These are phyloP conservation scores for Bombus cullumanus DNA, from an alignment of 1,140 invertebrate species.

Conservation along the genomic window DNA sequence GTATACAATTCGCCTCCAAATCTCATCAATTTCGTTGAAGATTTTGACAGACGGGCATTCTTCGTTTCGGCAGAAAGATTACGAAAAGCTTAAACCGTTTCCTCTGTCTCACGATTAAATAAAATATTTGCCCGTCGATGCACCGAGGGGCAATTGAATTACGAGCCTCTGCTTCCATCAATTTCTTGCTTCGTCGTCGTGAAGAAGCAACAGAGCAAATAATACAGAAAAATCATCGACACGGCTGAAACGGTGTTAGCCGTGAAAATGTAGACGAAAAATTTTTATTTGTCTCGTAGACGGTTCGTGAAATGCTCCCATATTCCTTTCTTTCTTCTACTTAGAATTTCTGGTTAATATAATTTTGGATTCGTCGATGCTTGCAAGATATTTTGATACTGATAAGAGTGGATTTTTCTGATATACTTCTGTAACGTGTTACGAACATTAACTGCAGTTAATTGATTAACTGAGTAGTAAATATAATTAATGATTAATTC, in stretches of 20 bases:
- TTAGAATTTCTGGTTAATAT: neutral
- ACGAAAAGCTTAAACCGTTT: constrained; percentile 57
- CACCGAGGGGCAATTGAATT: constrained; percentile 70
- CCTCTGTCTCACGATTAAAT: constrained; percentile 75
- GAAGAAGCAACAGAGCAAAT: constrained; percentile 31
- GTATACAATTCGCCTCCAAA: constrained; percentile 33
- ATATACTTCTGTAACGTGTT: no score
- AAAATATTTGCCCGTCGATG: constrained; percentile 65
- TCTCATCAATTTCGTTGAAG: constrained; percentile 35
- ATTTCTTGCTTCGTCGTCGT: constrained; percentile 31
- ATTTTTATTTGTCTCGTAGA: neutral
- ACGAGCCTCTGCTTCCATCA: constrained; percentile 45
- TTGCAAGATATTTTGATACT: neutral
- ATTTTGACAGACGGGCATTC: constrained; percentile 28
- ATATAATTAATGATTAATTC: neutral
- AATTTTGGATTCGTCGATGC: neutral
- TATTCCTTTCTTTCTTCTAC: no score
- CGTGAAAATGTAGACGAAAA: neutral
- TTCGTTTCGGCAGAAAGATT: neutral
- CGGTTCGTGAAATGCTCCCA: no score
- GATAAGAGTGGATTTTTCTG: neutral
- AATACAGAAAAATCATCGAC: constrained; percentile 44
- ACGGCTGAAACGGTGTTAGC: neutral
- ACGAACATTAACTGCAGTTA: neutral
- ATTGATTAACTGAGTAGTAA: neutral